Evolutionary conservation across 2,888 invertebrate genomes (phyloP), one percentile per base, ranked within the genome.

Genomic region (Thera obeliscata): DNA sequence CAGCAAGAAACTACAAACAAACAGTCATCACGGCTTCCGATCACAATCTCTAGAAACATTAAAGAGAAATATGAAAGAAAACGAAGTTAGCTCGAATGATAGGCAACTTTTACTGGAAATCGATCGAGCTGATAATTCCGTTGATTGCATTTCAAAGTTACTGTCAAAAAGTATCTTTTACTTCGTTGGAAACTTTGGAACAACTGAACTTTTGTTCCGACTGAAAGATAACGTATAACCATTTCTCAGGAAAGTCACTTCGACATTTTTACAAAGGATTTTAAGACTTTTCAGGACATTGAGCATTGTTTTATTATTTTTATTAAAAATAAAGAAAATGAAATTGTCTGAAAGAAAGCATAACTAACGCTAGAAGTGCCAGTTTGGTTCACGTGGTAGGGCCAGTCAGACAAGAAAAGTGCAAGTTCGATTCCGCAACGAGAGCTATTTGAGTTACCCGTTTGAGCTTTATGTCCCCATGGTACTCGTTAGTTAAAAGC

Each of bases 71-170:
- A 69, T 65, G 38, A 69, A 69, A 67, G 49, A 54, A 67, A 68
- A 72, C 48, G 41, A 55, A 67, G 62, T 46, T 58, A 61, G 46
- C 56, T 56, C 46, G 49, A 61, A 64, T 38, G 64, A 58, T 55
- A 57, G 55, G 55, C 9, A 72, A 67, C 63, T 69, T 64, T 69
- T 57, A 35, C 59, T 52, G 50, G 52, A 62, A 71, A 64, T 48
- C 70, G 74, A 67, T 70, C 55, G 56, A 62, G 66, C 59, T 67
- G 74, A 74, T 73, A 70, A 66, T 61, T 61, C 41, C 59, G 55
- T 57, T 74, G 74, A 74, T 71, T 72, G 68, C 63, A 66, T 70
- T 72, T 60, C 56, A 73, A 67, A 71, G 71, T 67, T 60, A 57
- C 65, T 68, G 68, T 74, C 68, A 71, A 70, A 69, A 67, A 61